These are phyloP conservation scores for Sesia bembeciformis DNA, from an alignment of 2,888 invertebrate species.

Conservation along the genomic window DNA sequence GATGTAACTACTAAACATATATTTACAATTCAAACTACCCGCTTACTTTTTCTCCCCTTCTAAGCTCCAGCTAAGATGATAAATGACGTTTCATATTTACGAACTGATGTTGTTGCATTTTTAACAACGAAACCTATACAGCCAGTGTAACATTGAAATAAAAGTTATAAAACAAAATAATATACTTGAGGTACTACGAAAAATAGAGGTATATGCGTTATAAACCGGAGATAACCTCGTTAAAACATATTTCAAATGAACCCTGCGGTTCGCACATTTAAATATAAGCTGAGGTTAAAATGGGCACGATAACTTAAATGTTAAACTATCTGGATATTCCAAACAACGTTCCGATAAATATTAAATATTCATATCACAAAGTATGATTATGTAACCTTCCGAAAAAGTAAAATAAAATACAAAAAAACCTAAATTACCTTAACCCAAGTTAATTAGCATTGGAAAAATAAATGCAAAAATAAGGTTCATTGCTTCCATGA, in stretches of 20 bases:
- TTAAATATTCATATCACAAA: constrained; percentile 63
- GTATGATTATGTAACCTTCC: constrained; percentile 55
- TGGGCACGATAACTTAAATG: constrained; percentile 6
- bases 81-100: constrained; percentile 13
- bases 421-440: constrained; percentile 34
- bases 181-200: constrained; percentile 64
- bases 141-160: constrained; percentile 58
- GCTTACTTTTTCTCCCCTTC: constrained; percentile 47
- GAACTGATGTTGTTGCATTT: constrained; percentile 25
- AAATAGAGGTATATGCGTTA: constrained; percentile 53
- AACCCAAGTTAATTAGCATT: constrained; percentile 39
- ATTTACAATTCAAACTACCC: constrained; percentile 72
- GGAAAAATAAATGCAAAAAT: constrained; percentile 61
- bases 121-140: constrained; percentile 22
- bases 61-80: constrained; percentile 58
- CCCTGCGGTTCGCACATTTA: constrained; percentile 16
- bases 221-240: constrained; percentile 21
- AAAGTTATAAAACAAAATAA: constrained; percentile 66
- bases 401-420: constrained; percentile 41
- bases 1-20: constrained; percentile 49
- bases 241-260: constrained; percentile 15
- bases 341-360: constrained; percentile 45
- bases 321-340: constrained; percentile 39
- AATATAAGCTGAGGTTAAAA: background rate
- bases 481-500: constrained; percentile 1